These are phyloP conservation scores for Crocuta crocuta DNA, from an alignment of 2,113 vertebrate species.

Conservation along the genomic window DNA sequence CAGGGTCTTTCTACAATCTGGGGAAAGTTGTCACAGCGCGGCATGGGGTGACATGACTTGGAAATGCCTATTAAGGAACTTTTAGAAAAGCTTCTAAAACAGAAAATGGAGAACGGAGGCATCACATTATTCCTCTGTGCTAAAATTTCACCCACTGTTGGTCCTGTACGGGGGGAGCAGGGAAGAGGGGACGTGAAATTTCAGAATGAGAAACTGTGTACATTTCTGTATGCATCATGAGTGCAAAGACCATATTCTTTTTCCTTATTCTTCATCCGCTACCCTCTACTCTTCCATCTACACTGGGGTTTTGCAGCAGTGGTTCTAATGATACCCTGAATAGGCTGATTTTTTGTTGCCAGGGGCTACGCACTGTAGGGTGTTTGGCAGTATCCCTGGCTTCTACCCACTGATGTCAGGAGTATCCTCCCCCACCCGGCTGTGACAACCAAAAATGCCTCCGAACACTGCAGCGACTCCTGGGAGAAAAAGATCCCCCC, in stretches of 20 bases:
- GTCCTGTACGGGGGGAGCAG: neutral
- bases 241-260: neutral
- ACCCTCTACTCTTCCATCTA: fast-evolving
- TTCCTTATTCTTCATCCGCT: neutral
- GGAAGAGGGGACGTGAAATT: neutral
- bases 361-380: too few species aligned
- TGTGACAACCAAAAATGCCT: conserved; percentile 1
- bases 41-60: neutral
- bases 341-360: neutral
- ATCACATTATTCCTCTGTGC: neutral
- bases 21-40: neutral
- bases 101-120: neutral
- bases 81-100: neutral
- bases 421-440: neutral
- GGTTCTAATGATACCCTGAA: neutral
- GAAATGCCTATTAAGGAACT: neutral
- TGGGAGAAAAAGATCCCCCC: neutral
- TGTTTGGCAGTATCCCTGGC: neutral
- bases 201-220: neutral
- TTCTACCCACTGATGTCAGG: neutral
- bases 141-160: neutral
- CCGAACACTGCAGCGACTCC: neutral
- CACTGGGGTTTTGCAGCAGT: neutral
- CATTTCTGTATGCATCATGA: neutral
- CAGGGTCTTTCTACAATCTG: neutral